Base-by-base conservation (phyloP, 2,113 vertebrate genomes). In the Cichladusa arquata region DNA sequence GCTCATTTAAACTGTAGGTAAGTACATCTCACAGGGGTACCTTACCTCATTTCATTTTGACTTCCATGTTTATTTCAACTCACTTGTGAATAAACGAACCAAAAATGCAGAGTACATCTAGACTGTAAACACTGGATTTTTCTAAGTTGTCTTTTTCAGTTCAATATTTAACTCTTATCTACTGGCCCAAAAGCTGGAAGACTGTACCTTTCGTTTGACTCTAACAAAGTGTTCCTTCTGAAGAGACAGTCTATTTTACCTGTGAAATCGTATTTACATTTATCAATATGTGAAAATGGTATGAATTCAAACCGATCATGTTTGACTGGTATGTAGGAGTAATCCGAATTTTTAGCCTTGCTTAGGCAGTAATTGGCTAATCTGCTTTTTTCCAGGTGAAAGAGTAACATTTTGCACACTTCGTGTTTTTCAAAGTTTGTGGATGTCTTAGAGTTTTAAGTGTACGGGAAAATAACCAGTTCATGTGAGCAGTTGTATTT, bases 221-320 rank as follows among this genome's bases (percentile, higher is more conserved):
- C 9, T 44, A 60, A 18, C 8, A 23, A 54, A 79, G 15, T 20
- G 2, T 5, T 80, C 3, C 8, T 64, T 51, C 17, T 48, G 34
- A 29, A 81, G 36, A 34, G 6, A 23, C 1, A 14, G 7, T 19
- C 18, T 61, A 0, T 73, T 77, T 78, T 66, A 10, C 7, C 16
- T 58, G 14, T 66, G 33, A 88, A 74, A 10, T 54, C 4, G 4
- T 11, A 5, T 69, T 88, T 65, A 29, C 6, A 7, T 6, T 58
- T 74, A 22, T 0, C 24, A 33, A 64, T 72, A 71, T 3, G 8
- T 19, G 5, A 56, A 77, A 86, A 74, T 34, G 0, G 2, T 40
- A 0, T 28, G 3, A 5, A 0, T 58, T 94, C 14, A 71, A 77
- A 42, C 4, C 58, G 34, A 29, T 70, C 0, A 4, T 2, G 0